Percentiles rank a stretch among this genome's conserved stretches.
These are phyloP conservation scores for Cryptoprocta ferox DNA, from an alignment of 2,797 vertebrate species.

Conservation along the genomic window DNA sequence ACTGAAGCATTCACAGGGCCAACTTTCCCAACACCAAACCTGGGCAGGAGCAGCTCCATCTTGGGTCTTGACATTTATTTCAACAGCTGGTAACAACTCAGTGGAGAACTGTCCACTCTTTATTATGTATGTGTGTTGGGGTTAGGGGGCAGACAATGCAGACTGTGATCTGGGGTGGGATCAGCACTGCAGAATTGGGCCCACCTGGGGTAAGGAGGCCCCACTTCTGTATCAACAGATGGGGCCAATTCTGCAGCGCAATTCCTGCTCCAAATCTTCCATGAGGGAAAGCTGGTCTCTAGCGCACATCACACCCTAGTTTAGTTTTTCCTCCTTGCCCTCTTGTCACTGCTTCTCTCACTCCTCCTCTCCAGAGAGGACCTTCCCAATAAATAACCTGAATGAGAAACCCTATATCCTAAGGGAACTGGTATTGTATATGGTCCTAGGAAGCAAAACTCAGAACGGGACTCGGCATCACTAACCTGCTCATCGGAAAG, in stretches of 20 bases:
- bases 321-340: background rate
- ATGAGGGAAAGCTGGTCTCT: background rate
- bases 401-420: background rate
- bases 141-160: fast-evolving
- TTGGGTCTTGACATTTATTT: background rate
- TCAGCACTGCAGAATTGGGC: background rate
- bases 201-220: background rate
- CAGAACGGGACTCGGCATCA: background rate
- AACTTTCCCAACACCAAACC: background rate
- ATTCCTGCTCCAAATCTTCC: background rate
- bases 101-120: background rate
- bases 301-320: background rate
- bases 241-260: background rate
- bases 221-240: fast-evolving
- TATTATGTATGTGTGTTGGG: background rate
- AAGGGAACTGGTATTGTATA: fast-evolving
- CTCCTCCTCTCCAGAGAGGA: background rate
- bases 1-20: background rate
- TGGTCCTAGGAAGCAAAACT: background rate
- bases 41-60: too few relatives aligned
- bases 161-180: background rate
- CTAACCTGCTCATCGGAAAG: background rate
- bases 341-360: background rate
- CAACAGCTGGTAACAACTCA: background rate
- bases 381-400: background rate